A percentile compares a stretch with the other conserved stretches of the same genome.
Evolutionary conservation across 2,888 invertebrate species (phyloP).

Genomic region (Epistrophe eligans): DNA sequence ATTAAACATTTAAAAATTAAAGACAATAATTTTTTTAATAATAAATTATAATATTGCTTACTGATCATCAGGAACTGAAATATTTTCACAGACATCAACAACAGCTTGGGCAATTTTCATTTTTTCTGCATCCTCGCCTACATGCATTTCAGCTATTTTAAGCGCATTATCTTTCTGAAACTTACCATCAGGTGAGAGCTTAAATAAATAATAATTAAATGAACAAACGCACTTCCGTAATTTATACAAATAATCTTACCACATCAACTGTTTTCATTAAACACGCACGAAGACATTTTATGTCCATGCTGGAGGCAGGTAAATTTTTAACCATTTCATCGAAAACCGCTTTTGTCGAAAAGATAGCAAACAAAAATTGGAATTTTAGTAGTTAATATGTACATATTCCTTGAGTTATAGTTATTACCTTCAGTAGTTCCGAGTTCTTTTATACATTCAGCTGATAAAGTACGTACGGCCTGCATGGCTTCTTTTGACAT

Average conservation of each 20-base stretch:
- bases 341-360: constrained; percentile 79
- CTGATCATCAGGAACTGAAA: constrained; percentile 81
- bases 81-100: constrained; percentile 77
- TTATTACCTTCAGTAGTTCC: constrained; percentile 35
- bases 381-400: not conserved
- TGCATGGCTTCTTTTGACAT: not conserved
- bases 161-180: constrained; percentile 78
- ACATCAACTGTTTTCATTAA: constrained; percentile 81
- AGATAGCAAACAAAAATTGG: no score
- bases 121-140: constrained; percentile 78
- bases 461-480: not conserved
- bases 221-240: not conserved
- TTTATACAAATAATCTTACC: constrained; percentile 77
- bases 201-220: constrained; percentile 21
- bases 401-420: not conserved
- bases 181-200: constrained; percentile 81
- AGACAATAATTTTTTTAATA: not conserved
- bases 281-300: constrained; percentile 82
- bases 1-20: not conserved
- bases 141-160: constrained; percentile 77
- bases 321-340: constrained; percentile 79
- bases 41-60: constrained; percentile 77
- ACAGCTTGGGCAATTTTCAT: constrained; percentile 77
- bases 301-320: constrained; percentile 78
- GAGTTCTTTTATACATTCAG: constrained; percentile 1